A percentile compares a stretch with the other conserved stretches of the same genome.
phyloP scores from a whole-genome alignment of 2,113 vertebrate species.

The Xenopus borealis region DNA sequence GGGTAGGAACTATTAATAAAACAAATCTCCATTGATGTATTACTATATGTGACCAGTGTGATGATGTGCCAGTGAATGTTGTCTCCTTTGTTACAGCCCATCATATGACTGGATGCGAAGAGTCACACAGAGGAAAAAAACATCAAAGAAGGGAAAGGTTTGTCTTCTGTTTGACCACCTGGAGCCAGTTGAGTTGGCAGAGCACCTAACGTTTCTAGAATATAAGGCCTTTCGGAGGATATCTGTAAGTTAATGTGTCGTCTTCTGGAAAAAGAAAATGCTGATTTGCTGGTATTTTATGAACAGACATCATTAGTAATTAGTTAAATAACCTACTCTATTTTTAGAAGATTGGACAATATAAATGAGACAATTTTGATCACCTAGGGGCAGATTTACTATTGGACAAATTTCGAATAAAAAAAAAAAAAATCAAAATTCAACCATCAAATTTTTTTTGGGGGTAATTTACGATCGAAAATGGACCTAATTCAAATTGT shows the following conservation, averaged over 20 bases:
- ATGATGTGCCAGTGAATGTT: conserved; percentile 21
- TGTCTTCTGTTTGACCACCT: conserved; percentile 95
- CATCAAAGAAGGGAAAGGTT: conserved; percentile 91
- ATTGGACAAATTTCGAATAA: no score
- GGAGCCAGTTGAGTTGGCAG: conserved; percentile 92
- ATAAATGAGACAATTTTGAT: no score
- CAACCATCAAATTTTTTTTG: no score
- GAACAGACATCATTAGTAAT: background rate
- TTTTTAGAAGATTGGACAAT: no score
- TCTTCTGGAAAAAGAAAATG: background rate
- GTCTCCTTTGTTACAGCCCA: conserved; percentile 69
- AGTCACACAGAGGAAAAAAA: conserved; percentile 91
- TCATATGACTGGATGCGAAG: conserved; percentile 98
- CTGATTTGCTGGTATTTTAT: background rate
- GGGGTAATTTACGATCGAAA: no score
- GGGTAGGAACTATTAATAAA: background rate
- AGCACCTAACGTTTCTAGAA: conserved; percentile 96
- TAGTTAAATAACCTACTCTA: no score
- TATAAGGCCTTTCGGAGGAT: conserved; percentile 96
- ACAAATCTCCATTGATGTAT: background rate
- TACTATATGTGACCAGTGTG: background rate
- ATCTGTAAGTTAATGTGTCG: conserved; percentile 71
- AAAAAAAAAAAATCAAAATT: no score
- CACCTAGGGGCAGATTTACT: no score
- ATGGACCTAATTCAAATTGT: no score